Conservation (phyloP, 2,888 invertebrate genomes). For the Salticus scenicus region DNA sequence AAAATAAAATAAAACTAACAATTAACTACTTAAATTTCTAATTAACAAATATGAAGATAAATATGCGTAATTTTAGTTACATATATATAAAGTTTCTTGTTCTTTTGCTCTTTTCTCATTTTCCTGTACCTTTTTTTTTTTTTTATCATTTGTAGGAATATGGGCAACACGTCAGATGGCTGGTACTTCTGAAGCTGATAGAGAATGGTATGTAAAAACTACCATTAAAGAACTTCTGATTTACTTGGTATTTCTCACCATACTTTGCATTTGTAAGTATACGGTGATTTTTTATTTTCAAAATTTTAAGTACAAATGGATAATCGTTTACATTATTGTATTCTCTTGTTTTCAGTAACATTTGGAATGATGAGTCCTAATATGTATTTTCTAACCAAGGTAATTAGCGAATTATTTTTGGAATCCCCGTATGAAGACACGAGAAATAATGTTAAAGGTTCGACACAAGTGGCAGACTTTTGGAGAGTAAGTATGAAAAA, state of each 20-base stretch:
- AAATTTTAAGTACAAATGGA: too few species aligned
- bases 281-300: too few species aligned
- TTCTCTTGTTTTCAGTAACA: constrained; percentile 76
- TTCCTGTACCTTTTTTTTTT: too few species aligned
- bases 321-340: not conserved
- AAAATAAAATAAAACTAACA: too few species aligned
- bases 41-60: too few species aligned
- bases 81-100: too few species aligned
- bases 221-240: constrained; percentile 75
- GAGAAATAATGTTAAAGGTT: constrained; percentile 78
- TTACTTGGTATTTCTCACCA: constrained; percentile 74
- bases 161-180: constrained; percentile 74
- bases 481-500: constrained; percentile 78
- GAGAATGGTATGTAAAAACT: constrained; percentile 74
- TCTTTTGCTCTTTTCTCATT: too few species aligned
- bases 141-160: constrained; percentile 48
- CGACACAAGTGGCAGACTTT: constrained; percentile 79
- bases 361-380: constrained; percentile 79
- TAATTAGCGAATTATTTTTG: constrained; percentile 79
- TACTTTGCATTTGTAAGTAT: constrained; percentile 74
- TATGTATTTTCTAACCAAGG: constrained; percentile 81
- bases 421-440: constrained; percentile 78
- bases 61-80: too few species aligned
- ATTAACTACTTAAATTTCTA: too few species aligned
- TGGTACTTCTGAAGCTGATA: constrained; percentile 72